Base-by-base conservation (phyloP, 2,113 vertebrate species). In the Cryptoleucopteryx plumbea region DNA sequence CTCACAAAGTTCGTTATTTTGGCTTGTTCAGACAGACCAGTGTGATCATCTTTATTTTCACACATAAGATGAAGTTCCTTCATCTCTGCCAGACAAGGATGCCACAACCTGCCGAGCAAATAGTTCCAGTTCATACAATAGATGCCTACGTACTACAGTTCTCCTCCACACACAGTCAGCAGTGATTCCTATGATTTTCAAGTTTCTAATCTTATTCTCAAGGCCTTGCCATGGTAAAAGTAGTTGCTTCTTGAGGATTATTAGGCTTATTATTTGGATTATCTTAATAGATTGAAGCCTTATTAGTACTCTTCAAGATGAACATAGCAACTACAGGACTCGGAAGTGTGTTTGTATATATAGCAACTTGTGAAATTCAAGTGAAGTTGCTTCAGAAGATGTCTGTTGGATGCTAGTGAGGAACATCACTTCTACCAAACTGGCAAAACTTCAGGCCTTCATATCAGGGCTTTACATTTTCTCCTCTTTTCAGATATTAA, bases 301-400 rank as follows among this genome's bases (percentile, higher is more conserved):
- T 65, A 67, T 67, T 80, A 90, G 10, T 40, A 36, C 11, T 86
- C 29, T 62, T 93, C 59, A 66, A 15, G 81, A 81, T 71, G 48
- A 62, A 36, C 3, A 1, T 10, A 29, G 18, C 0, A 2, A 38
- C 27, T 66, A 83, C 11, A 71, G 32, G 16, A 67, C 20, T 56
- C 16, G 7, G 50, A 78, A 45, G 3, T 32, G 6, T 70, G 63
- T 58, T 80, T 92, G 15, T 43, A 65, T 43, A 27, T 12, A 40
- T 3, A 74, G 38, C 20, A 71, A 45, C 16, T 16, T 1, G 18
- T 43, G 52, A 86, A 68, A 17, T 65, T 86, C 38, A 58, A 38
- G n/a, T 7, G 63, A 84, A 53, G 5, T 34, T 86, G 4, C 23
- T 52, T 73, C 48, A 94, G 53, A 72, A 73, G 65, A 84, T 67